Evolutionary conservation across 2,797 vertebrate species (phyloP).

Genomic region (Chiropotes sagulatus): DNA sequence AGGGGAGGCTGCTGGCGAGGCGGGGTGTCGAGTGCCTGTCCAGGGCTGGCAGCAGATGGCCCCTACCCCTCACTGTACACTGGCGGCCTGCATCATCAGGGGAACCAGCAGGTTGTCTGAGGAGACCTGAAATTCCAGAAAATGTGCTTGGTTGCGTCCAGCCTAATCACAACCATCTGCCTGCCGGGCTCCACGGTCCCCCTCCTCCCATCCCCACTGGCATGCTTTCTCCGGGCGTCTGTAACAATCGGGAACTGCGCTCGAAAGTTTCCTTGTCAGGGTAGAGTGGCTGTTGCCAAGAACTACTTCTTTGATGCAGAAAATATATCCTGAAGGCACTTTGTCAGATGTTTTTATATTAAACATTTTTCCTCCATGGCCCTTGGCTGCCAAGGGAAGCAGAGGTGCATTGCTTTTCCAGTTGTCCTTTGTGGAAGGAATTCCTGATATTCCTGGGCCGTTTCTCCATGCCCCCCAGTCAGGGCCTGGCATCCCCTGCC

Average conservation of each 20-base stretch:
- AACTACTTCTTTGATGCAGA: constrained; percentile 83
- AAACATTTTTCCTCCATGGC: constrained; percentile 80
- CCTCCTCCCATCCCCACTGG: constrained; percentile 71
- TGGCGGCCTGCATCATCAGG: background rate
- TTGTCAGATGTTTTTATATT: constrained; percentile 85
- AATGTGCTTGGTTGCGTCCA: constrained; percentile 44
- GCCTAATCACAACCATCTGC: constrained; percentile 77
- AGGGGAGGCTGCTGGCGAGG: background rate
- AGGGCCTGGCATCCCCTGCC: background rate
- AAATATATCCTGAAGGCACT: constrained; percentile 84
- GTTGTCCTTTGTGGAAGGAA: constrained; percentile 72
- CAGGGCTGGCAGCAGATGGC: background rate
- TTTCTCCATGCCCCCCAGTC: background rate
- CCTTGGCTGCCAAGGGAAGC: constrained; percentile 76
- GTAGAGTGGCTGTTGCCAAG: constrained; percentile 76
- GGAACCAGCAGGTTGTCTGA: constrained; percentile 6
- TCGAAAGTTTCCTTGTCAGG: constrained; percentile 70
- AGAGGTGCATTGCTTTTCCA: constrained; percentile 78
- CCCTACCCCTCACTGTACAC: background rate
- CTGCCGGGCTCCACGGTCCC: constrained; percentile 64
- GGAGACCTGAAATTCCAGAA: constrained; percentile 51
- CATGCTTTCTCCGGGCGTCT: constrained; percentile 17
- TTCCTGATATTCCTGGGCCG: constrained; percentile 53
- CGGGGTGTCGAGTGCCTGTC: background rate
- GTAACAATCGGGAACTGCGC: constrained; percentile 69